Conservation (phyloP, 2,888 invertebrate species). For the Anodontia alba region DNA sequence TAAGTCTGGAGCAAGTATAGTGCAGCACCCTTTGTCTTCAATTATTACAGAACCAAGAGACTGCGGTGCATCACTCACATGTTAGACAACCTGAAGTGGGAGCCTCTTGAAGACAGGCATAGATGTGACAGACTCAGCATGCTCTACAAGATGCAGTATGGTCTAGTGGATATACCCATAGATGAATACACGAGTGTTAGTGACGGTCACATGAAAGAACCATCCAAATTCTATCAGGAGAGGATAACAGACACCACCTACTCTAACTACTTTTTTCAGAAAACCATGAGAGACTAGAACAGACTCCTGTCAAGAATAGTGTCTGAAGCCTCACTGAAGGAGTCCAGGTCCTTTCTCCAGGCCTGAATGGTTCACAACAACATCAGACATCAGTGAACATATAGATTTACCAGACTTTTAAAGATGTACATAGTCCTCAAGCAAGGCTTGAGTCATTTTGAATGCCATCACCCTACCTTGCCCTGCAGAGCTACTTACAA, state of each 20-base stretch:
- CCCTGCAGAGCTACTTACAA: no score
- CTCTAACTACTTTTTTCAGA: not conserved
- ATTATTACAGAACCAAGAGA: not conserved
- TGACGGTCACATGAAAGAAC: not conserved
- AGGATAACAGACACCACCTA: not conserved
- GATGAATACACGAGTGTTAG: not conserved
- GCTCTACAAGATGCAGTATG: not conserved
- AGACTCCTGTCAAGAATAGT: slow-evolving; percentile 11
- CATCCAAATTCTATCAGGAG: no score
- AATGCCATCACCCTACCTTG: no score
- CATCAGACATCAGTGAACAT: no score
- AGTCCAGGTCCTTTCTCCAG: slow-evolving; percentile 13
- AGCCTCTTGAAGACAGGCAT: not conserved
- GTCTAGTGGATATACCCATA: not conserved
- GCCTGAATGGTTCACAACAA: not conserved
- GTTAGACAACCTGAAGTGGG: not conserved
- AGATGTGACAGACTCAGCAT: no score
- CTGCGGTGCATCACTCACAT: not conserved
- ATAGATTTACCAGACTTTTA: no score
- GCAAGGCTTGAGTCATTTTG: no score
- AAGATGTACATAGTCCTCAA: no score
- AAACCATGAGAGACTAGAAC: not conserved
- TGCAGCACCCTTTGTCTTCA: not conserved
- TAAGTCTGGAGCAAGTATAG: not conserved
- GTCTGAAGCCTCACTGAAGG: slow-evolving; percentile 21